Percentiles rank a stretch among this genome's conserved stretches.
Conservation (phyloP, 2,888 invertebrate species). For the Schizaphis graminum region DNA sequence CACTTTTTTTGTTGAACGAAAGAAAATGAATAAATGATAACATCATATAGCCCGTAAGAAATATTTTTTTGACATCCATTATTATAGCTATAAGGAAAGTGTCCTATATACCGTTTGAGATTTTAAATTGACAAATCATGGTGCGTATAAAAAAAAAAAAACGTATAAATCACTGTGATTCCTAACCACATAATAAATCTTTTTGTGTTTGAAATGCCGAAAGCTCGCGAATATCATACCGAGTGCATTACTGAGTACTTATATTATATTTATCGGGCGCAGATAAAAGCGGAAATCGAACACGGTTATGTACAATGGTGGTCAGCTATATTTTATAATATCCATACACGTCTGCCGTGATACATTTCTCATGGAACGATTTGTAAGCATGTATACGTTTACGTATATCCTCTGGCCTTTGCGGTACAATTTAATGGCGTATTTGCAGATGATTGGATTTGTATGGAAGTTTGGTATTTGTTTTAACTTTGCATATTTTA, state of each 20-base stretch:
- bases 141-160: neutral
- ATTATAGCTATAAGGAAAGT: neutral
- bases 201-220: neutral
- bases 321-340: neutral
- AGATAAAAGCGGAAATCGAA: neutral
- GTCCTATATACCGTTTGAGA: neutral
- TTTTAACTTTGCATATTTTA: neutral
- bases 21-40: neutral
- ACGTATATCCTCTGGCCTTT: neutral
- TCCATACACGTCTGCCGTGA: neutral
- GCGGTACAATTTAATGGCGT: neutral
- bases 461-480: neutral
- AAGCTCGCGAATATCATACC: neutral
- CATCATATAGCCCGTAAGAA: neutral
- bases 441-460: neutral
- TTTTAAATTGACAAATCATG: neutral
- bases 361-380: neutral
- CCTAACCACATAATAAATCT: neutral
- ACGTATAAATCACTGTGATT: neutral
- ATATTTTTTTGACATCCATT: neutral
- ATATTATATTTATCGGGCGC: neutral
- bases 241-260: neutral
- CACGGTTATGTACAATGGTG: neutral
- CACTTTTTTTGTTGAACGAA: neutral
- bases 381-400: neutral